Conservation (phyloP, 2,113 vertebrate species). For the Nyctereutes procyonoides region DNA sequence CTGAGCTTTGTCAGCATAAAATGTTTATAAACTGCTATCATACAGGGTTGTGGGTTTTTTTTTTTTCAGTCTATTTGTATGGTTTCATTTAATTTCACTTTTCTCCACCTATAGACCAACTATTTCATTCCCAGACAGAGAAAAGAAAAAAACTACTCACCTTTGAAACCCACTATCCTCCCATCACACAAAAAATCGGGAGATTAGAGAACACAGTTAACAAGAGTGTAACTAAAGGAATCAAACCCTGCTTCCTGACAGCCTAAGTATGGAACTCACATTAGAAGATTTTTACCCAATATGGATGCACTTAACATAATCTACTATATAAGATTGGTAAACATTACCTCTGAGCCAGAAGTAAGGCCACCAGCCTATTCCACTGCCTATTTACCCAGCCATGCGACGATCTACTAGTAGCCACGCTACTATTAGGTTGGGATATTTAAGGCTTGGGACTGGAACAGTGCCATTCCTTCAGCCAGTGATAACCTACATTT, state of each 20-base stretch:
- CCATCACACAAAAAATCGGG: not conserved
- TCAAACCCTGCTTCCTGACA: not conserved
- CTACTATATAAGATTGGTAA: not conserved
- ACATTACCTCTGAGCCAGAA: not conserved
- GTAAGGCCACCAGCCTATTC: not conserved
- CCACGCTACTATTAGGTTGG: not conserved
- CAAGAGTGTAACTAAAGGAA: not conserved
- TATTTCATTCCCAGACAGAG: conserved; percentile 61
- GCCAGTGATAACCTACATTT: not conserved
- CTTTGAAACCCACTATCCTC: conserved; percentile 68
- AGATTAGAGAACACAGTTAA: not conserved
- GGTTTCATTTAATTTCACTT: conserved; percentile 81
- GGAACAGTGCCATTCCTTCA: not conserved
- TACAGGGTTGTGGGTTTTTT: not conserved
- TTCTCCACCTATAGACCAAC: conserved; percentile 54
- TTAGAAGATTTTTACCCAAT: not conserved
- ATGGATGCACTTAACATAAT: not conserved
- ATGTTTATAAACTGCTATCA: conserved; percentile 78
- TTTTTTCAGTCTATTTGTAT: conserved; percentile 73
- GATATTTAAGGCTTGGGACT: not conserved
- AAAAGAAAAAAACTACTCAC: conserved; percentile 48
- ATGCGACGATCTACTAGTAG: not conserved
- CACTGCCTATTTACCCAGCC: not conserved
- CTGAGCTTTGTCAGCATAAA: conserved; percentile 82
- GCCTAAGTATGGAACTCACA: not conserved